Conservation (phyloP, 2,888 invertebrate genomes). For the Orthosia cruda region DNA sequence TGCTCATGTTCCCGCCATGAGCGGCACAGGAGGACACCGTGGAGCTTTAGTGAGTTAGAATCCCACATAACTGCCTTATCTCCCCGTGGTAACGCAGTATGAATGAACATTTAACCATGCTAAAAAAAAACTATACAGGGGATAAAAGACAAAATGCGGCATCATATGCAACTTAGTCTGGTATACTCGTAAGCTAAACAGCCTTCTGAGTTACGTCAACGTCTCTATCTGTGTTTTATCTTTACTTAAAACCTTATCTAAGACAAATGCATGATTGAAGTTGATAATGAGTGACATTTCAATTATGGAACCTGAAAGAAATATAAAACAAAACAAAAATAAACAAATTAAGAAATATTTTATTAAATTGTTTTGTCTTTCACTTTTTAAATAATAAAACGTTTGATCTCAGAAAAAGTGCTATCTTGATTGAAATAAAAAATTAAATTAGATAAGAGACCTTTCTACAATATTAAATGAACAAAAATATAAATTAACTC, state of each 20-base stretch:
- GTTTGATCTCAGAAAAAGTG: constrained; percentile 10
- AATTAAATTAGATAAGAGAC: constrained; percentile 41
- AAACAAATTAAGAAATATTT: neutral
- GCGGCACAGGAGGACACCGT: too few species aligned
- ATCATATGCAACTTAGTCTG: too few species aligned
- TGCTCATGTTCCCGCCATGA: too few species aligned
- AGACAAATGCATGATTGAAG: neutral
- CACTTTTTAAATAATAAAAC: neutral
- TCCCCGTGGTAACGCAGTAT: too few species aligned
- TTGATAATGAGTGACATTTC: neutral
- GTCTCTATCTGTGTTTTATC: too few species aligned
- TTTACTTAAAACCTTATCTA: neutral
- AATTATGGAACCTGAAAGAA: neutral
- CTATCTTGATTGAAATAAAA: constrained; percentile 43
- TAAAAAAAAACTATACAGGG: too few species aligned
- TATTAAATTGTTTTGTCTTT: neutral
- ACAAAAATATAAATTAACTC: constrained; percentile 33
- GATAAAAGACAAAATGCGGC: too few species aligned
- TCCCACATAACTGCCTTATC: too few species aligned
- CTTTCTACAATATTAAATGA: constrained; percentile 22
- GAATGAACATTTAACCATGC: too few species aligned
- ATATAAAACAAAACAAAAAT: neutral
- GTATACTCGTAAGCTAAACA: too few species aligned
- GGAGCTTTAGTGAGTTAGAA: too few species aligned
- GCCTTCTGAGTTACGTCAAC: too few species aligned